A percentile compares a stretch with the other conserved stretches of the same genome.
These are phyloP conservation scores for Silurus lanzhouensis DNA, from an alignment of 2,797 vertebrate species.

Conservation along the genomic window DNA sequence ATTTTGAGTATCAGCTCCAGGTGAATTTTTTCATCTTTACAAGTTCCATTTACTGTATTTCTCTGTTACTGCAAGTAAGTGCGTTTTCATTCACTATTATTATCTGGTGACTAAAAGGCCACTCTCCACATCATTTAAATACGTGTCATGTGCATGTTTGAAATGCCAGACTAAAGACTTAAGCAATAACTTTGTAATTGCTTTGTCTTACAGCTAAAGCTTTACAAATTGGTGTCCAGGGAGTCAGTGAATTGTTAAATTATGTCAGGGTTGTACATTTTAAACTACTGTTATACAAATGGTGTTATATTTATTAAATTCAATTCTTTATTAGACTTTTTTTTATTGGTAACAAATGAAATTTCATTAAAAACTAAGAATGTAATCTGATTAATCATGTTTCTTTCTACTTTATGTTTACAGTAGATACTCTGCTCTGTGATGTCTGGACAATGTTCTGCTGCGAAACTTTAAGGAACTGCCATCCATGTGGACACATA, in stretches of 20 bases:
- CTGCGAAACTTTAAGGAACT: no score
- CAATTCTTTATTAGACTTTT: not conserved
- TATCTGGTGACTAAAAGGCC: not conserved
- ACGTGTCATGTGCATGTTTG: not conserved
- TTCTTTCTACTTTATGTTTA: no score
- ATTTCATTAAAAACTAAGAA: no score
- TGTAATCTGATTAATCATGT: no score
- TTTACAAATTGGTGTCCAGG: not conserved
- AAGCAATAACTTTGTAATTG: not conserved
- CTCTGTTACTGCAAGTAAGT: not conserved
- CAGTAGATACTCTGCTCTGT: no score
- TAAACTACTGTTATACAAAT: not conserved
- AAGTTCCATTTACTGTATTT: not conserved
- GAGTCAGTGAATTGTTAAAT: not conserved
- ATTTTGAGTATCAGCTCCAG: not conserved
- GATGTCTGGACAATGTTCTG: no score
- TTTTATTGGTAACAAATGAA: not conserved
- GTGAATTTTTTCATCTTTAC: not conserved
- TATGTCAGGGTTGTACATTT: no score
- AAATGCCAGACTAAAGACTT: not conserved
- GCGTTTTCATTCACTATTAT: not conserved
- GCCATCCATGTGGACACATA: no score
- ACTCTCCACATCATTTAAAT: not conserved
- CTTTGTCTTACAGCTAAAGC: not conserved
- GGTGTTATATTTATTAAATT: not conserved